Percentiles rank a stretch among this genome's conserved stretches.
Conservation (phyloP, 2,888 invertebrate genomes). For the Pyrrhia umbra region DNA sequence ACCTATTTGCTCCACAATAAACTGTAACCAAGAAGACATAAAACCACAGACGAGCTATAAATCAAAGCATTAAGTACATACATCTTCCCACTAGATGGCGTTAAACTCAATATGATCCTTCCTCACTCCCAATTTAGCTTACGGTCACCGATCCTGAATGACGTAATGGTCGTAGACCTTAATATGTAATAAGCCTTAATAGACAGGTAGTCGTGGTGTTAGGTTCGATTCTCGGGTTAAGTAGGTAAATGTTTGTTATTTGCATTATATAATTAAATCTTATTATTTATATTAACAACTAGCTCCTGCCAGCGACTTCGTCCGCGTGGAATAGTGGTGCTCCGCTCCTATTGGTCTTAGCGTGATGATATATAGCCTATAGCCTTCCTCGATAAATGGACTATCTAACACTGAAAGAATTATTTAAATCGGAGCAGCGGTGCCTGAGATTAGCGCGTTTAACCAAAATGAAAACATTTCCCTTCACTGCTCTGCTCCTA, state of each 20-base stretch:
- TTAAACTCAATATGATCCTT: slow-evolving; percentile 36
- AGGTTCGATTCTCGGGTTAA: slow-evolving; percentile 18
- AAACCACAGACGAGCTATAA: slow-evolving; percentile 40
- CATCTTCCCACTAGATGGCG: slow-evolving; percentile 48
- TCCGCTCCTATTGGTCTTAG: no score
- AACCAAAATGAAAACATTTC: no score
- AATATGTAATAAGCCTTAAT: slow-evolving; percentile 23
- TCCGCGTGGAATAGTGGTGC: no score
- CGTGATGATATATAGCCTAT: no score
- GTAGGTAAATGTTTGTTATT: not conserved
- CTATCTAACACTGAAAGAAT: no score
- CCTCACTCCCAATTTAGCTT: slow-evolving; percentile 51
- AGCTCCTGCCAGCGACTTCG: no score
- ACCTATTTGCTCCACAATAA: not conserved
- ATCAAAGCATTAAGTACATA: slow-evolving; percentile 23
- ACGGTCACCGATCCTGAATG: slow-evolving; percentile 53
- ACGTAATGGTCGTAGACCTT: slow-evolving; percentile 39
- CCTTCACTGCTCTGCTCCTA: no score
- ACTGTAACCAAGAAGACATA: slow-evolving; percentile 10
- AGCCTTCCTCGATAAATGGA: no score
- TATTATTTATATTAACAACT: no score
- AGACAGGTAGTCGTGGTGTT: slow-evolving; percentile 22
- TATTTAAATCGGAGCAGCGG: no score
- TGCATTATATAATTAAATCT: not conserved
- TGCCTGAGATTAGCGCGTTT: no score